phyloP scores from a whole-genome alignment of 1,140 invertebrate genomes.

The Zaprionus kolodkinae region DNA sequence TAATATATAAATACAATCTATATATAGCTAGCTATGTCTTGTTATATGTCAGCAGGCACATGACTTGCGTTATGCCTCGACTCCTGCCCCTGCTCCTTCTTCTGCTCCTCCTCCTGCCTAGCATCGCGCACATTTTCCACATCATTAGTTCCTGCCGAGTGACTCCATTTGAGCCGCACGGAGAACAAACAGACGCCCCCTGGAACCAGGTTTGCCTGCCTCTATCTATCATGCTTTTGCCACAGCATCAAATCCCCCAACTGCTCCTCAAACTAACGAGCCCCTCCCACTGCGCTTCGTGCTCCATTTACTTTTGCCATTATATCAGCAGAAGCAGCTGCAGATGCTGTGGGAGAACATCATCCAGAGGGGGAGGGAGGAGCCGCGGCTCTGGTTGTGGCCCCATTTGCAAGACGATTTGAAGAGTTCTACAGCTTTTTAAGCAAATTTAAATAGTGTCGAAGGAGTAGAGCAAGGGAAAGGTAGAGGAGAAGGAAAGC shows the following conservation, averaged over 20 bases:
- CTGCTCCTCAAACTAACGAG: background rate
- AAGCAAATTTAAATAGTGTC: slow-evolving; percentile 76
- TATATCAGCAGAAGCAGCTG: slow-evolving; percentile 34
- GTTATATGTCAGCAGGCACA: slow-evolving; percentile 25
- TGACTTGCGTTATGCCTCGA: slow-evolving; percentile 20
- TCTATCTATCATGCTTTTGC: slow-evolving; percentile 29
- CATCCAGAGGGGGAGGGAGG: background rate
- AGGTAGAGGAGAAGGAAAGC: background rate
- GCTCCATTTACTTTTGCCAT: slow-evolving; percentile 72
- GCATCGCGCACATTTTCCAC: slow-evolving; percentile 77
- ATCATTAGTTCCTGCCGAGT: slow-evolving; percentile 80
- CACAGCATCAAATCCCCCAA: slow-evolving; percentile 43
- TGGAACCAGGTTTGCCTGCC: slow-evolving; percentile 33
- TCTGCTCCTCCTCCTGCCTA: slow-evolving; percentile 1
- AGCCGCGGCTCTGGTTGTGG: slow-evolving; percentile 37
- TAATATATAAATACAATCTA: slow-evolving; percentile 13
- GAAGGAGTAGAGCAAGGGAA: background rate
- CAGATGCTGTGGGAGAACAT: background rate
- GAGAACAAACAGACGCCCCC: slow-evolving; percentile 58
- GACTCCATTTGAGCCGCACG: slow-evolving; percentile 71
- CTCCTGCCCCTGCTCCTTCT: no score
- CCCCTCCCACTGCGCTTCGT: slow-evolving; percentile 53
- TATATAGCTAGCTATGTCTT: slow-evolving; percentile 16
- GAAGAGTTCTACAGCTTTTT: slow-evolving; percentile 45
- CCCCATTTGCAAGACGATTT: slow-evolving; percentile 68